Percentiles rank a stretch among this genome's conserved stretches.
phyloP scores from a whole-genome alignment of 2,113 vertebrate species.

The Dolichallabes microphthalmus region DNA sequence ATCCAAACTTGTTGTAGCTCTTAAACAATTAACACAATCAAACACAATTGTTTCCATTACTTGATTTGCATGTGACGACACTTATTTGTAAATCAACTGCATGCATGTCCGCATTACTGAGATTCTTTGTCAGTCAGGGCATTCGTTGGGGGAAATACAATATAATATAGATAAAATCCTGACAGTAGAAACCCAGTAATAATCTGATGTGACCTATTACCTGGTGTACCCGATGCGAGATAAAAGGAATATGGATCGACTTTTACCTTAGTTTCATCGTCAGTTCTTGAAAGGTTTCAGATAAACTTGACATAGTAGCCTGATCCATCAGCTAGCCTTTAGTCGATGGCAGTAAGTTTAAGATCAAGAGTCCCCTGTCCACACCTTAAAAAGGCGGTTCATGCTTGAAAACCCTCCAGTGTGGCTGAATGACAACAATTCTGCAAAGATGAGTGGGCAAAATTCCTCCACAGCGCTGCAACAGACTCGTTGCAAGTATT shows the following conservation, averaged over 20 bases:
- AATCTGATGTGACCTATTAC: neutral
- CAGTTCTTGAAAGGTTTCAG: conserved; percentile 51
- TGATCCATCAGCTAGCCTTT: conserved; percentile 51
- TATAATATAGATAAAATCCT: neutral
- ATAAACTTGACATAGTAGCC: conserved; percentile 52
- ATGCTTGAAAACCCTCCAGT: too few relatives aligned
- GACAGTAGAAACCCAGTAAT: neutral
- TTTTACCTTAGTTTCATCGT: conserved; percentile 47
- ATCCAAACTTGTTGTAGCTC: neutral
- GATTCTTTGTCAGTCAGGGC: neutral
- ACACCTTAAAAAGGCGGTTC: too few relatives aligned
- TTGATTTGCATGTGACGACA: neutral
- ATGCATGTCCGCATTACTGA: too few relatives aligned
- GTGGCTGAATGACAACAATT: too few relatives aligned
- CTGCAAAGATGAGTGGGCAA: too few relatives aligned
- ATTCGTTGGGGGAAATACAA: neutral
- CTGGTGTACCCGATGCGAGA: neutral
- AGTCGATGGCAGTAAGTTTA: conserved; percentile 48
- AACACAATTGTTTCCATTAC: too few relatives aligned
- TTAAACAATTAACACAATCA: too few relatives aligned
- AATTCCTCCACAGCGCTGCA: too few relatives aligned
- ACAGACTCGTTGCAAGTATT: too few relatives aligned
- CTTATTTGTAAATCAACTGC: neutral
- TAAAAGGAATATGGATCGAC: conserved; percentile 3
- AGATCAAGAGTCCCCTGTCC: conserved; percentile 59